phyloP scores from a whole-genome alignment of 53 echinoderm and acorn worm species.

The Apostichopus leukothele region DNA sequence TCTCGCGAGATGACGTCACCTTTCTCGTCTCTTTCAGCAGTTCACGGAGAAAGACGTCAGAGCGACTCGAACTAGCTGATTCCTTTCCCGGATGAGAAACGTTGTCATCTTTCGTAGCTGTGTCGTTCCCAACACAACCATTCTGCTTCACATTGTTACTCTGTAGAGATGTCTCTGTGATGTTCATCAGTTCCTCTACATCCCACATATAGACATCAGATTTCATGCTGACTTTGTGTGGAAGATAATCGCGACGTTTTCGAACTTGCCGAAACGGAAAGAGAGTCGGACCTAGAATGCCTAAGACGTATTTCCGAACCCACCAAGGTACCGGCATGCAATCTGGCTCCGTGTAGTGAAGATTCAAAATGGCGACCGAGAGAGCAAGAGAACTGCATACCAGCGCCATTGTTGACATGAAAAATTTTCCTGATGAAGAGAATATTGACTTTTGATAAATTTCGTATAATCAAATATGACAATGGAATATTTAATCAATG shows the following conservation, averaged over 20 bases:
- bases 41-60: conserved; percentile 51
- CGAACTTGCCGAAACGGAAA: conserved; percentile 59
- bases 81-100: conserved; percentile 43
- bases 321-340: conserved; percentile 85
- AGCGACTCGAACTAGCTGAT: neutral
- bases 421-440: conserved; percentile 78
- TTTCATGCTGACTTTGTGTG: conserved; percentile 61
- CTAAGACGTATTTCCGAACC: conserved; percentile 78
- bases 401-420: conserved; percentile 93
- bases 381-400: conserved; percentile 88
- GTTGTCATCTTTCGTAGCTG: conserved; percentile 30
- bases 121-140: conserved; percentile 48
- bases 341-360: conserved; percentile 88
- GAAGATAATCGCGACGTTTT: conserved; percentile 52
- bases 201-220: conserved; percentile 85
- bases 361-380: conserved; percentile 87
- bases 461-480: no score
- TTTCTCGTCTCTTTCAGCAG: conserved; percentile 82
- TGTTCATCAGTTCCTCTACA: conserved; percentile 69
- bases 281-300: conserved; percentile 59
- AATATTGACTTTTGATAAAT: no score
- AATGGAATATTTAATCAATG: no score
- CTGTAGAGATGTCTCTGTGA: conserved; percentile 36
- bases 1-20: conserved; percentile 67
- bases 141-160: conserved; percentile 41